Conservation (phyloP, 2,797 vertebrate genomes). For the Mormyrus proboscirostris region DNA sequence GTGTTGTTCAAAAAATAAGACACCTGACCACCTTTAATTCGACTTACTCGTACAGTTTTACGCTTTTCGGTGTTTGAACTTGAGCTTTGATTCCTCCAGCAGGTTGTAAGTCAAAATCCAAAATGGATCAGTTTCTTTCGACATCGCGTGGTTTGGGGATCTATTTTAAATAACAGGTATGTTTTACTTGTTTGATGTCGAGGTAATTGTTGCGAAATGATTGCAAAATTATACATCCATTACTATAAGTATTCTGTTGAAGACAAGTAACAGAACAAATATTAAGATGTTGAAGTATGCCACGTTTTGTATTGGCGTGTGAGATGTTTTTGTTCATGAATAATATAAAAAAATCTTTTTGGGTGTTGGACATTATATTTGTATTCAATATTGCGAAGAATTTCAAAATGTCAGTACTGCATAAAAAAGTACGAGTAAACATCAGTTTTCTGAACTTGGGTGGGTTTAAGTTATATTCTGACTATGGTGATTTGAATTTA, state of each 20-base stretch:
- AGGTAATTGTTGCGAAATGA: background rate
- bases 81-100: background rate
- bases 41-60: background rate
- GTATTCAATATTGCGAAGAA: background rate
- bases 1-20: constrained; percentile 16
- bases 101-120: background rate
- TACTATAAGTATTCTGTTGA: background rate
- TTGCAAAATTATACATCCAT: background rate
- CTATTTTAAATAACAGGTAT: constrained; percentile 10
- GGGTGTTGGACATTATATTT: background rate
- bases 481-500: background rate
- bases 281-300: background rate
- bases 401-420: background rate
- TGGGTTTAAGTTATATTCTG: background rate
- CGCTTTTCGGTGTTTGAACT: background rate
- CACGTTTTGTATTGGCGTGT: background rate
- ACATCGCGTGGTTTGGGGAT: background rate
- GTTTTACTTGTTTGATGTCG: background rate
- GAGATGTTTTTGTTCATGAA: background rate
- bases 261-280: background rate
- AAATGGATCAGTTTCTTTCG: background rate
- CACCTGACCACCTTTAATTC: background rate
- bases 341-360: background rate
- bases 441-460: background rate
- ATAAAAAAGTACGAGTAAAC: background rate